Evolutionary conservation across 1,140 invertebrate species (phyloP).

Genomic region (Solenopsis invicta): DNA sequence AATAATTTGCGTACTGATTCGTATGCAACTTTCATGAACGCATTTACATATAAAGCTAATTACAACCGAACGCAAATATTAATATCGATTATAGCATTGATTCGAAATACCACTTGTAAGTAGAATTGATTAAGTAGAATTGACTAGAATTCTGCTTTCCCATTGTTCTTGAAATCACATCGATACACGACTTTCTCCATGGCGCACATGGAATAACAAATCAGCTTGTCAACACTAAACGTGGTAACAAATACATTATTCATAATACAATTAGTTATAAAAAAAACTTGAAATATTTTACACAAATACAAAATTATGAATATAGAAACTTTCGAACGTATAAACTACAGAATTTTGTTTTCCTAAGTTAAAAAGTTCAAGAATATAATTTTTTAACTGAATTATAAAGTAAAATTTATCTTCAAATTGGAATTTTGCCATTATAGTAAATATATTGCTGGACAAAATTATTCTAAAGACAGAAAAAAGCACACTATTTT

Average conservation of each 20-base stretch:
- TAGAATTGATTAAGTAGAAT: background rate
- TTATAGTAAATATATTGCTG: background rate
- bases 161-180: slow-evolving; percentile 31
- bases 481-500: background rate
- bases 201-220: background rate
- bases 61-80: background rate
- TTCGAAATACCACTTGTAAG: background rate
- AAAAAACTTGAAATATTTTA: background rate
- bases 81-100: background rate
- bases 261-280: background rate
- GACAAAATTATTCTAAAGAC: background rate
- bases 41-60: background rate
- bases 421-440: background rate
- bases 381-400: background rate
- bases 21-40: background rate
- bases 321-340: slow-evolving; percentile 32
- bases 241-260: background rate
- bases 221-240: background rate
- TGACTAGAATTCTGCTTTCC: background rate
- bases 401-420: background rate
- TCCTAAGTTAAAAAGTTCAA: background rate
- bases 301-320: background rate
- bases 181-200: background rate
- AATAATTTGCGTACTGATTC: background rate
- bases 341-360: background rate